Percentiles rank a stretch among this genome's conserved stretches.
These are phyloP conservation scores for Amorpha juglandis DNA, from an alignment of 2,888 invertebrate genomes.

Conservation along the genomic window DNA sequence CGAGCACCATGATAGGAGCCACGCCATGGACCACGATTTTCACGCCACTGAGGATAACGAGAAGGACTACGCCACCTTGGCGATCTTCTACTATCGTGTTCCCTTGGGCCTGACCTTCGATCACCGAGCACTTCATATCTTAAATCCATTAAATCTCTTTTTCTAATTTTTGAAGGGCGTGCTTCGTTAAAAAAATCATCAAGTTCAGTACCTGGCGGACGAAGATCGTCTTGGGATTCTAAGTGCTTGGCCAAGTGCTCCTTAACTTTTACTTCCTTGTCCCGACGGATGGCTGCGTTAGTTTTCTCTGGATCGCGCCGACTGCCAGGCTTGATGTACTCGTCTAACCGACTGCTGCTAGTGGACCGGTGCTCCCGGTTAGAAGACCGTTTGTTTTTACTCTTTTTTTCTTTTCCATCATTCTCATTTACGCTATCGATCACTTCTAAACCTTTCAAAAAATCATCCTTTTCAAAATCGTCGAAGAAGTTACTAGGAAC, in stretches of 20 bases:
- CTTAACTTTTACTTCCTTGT: constrained; percentile 77
- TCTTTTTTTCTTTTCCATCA: constrained; percentile 31
- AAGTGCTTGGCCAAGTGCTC: constrained; percentile 71
- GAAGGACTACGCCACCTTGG: constrained; percentile 33
- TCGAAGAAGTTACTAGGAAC: constrained; percentile 80
- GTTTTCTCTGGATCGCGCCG: constrained; percentile 76
- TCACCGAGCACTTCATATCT: constrained; percentile 32
- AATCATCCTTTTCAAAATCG: constrained; percentile 75
- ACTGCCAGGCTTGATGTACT: constrained; percentile 72
- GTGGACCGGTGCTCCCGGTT: constrained; percentile 37
- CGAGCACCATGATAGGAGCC: constrained; percentile 43
- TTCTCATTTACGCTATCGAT: constrained; percentile 61
- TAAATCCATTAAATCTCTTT: constrained; percentile 44
- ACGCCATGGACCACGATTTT: constrained; percentile 38
- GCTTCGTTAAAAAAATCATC: constrained; percentile 60
- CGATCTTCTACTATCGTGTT: constrained; percentile 18
- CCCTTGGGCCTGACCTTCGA: neutral
- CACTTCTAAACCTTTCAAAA: constrained; percentile 77
- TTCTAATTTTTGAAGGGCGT: constrained; percentile 40
- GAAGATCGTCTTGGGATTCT: constrained; percentile 65
- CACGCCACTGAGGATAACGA: constrained; percentile 37
- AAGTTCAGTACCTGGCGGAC: constrained; percentile 77
- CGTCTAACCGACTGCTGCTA: constrained; percentile 52
- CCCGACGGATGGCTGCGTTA: constrained; percentile 71
- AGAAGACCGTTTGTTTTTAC: constrained; percentile 32